These are phyloP conservation scores for Xestobium rufovillosum DNA, from an alignment of 2,888 invertebrate species.

Conservation along the genomic window DNA sequence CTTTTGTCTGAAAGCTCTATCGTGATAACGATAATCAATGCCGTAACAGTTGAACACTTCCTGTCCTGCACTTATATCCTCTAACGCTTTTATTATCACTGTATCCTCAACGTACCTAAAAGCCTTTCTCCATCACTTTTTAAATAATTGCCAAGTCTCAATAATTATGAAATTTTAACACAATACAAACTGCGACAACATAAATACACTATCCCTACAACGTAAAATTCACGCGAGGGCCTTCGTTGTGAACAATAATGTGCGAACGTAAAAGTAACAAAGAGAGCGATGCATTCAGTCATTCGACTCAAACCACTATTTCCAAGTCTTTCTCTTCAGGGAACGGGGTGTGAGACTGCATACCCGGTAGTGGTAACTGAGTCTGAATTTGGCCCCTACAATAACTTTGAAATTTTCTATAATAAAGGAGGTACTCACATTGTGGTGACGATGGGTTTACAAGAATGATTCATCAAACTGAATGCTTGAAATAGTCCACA, in stretches of 20 bases:
- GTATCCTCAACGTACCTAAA: conserved; percentile 62
- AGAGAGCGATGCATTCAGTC: too few relatives aligned
- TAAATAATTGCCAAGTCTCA: conserved; percentile 5
- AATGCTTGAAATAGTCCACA: conserved; percentile 81
- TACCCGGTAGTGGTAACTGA: too few relatives aligned
- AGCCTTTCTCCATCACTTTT: conserved; percentile 21
- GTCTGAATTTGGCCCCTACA: not conserved
- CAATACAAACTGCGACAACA: too few relatives aligned
- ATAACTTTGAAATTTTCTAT: not conserved
- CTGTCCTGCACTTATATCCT: conserved; percentile 54
- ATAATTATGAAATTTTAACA: too few relatives aligned
- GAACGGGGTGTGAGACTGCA: too few relatives aligned
- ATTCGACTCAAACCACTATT: too few relatives aligned
- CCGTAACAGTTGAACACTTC: conserved; percentile 85
- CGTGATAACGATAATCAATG: conserved; percentile 61
- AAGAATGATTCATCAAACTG: conserved; percentile 90
- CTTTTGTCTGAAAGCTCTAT: conserved; percentile 52
- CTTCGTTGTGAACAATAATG: too few relatives aligned
- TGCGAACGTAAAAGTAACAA: too few relatives aligned
- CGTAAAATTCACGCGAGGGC: too few relatives aligned
- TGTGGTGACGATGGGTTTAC: conserved; percentile 72
- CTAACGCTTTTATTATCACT: conserved; percentile 62
- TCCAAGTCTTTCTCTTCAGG: too few relatives aligned
- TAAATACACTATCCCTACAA: not conserved
- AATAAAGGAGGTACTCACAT: conserved; percentile 46